Conservation (phyloP, 2,797 vertebrate genomes). For the Muscicapa comitata region DNA sequence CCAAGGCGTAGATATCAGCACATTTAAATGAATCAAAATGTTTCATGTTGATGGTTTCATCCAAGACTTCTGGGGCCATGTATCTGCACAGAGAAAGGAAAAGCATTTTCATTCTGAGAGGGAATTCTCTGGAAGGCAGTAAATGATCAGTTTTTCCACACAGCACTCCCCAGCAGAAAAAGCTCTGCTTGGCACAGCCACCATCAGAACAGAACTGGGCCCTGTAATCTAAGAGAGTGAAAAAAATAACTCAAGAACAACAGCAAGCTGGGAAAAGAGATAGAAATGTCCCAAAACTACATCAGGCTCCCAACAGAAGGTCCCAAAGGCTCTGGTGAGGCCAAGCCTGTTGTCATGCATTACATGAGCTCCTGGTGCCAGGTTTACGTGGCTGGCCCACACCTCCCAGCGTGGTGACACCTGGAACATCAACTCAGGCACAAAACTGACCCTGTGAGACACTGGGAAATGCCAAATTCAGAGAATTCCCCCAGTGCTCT, state of each 20-base stretch:
- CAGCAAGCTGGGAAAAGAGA: background rate
- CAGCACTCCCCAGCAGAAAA: background rate
- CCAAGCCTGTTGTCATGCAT: background rate
- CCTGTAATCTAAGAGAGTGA: rapidly evolving
- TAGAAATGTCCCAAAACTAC: background rate
- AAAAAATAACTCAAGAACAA: background rate
- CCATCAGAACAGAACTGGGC: background rate
- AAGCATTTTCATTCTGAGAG: background rate
- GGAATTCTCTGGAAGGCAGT: background rate
- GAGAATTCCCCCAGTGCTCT: background rate
- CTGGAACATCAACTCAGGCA: background rate
- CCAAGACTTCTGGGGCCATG: conserved; percentile 97
- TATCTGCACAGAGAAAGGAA: conserved; percentile 78
- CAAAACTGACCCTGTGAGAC: background rate
- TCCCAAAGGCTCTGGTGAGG: background rate
- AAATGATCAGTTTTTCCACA: background rate
- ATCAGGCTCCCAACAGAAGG: background rate
- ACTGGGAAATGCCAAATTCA: background rate
- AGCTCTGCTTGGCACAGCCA: background rate
- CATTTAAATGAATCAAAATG: conserved; percentile 99
- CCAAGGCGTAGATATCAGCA: conserved; percentile 95
- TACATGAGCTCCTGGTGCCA: background rate
- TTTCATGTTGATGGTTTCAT: conserved; percentile 99
- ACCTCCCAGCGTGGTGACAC: background rate
- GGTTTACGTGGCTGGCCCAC: background rate